A percentile compares a stretch with the other conserved stretches of the same genome.
phyloP scores from a whole-genome alignment of 2,113 vertebrate genomes.

The Trogon melanurus region DNA sequence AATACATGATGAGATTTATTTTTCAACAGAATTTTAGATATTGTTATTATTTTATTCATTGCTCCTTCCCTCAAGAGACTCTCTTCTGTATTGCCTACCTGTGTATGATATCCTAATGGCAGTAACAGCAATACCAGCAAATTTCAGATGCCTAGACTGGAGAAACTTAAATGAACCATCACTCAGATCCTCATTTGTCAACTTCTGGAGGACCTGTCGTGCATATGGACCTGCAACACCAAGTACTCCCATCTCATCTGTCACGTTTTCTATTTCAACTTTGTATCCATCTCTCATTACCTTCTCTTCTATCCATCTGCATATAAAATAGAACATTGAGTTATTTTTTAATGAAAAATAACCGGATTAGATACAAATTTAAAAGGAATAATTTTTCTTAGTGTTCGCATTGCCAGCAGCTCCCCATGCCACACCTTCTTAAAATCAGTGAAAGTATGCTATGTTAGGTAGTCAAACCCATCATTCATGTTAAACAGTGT shows the following conservation, averaged over 20 bases:
- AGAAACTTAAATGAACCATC: slow-evolving; percentile 89
- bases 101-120: slow-evolving; percentile 97
- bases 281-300: slow-evolving; percentile 76
- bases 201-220: slow-evolving; percentile 89
- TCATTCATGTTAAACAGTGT: not conserved
- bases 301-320: slow-evolving; percentile 91
- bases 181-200: slow-evolving; percentile 89
- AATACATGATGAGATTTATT: not conserved
- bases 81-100: slow-evolving; percentile 72
- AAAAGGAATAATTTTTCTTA: not conserved
- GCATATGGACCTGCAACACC: slow-evolving; percentile 89
- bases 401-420: not conserved
- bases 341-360: not conserved
- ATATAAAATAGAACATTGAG: not conserved
- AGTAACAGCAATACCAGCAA: slow-evolving; percentile 81
- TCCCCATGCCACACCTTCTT: not conserved
- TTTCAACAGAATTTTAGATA: not conserved
- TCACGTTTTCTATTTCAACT: slow-evolving; percentile 87
- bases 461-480: not conserved
- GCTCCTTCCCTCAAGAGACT: not conserved
- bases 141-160: slow-evolving; percentile 82
- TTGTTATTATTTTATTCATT: not conserved
- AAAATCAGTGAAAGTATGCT: not conserved
- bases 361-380: not conserved
- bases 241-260: slow-evolving; percentile 89